A percentile compares a stretch with the other conserved stretches of the same genome.
Evolutionary conservation across 2,888 invertebrate genomes (phyloP).

Genomic region (Parasteatoda lunata): DNA sequence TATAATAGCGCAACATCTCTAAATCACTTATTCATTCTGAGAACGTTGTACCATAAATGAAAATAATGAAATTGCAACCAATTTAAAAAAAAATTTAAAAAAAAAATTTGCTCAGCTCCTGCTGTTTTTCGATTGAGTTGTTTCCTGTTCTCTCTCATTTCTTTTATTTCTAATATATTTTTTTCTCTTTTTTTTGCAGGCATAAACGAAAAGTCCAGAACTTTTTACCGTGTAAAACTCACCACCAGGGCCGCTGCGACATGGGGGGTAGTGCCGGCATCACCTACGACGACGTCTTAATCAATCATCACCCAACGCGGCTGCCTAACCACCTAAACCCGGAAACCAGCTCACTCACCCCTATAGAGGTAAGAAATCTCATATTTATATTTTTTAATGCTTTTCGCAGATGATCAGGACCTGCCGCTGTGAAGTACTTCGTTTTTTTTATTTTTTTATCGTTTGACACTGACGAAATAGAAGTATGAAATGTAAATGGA

Average conservation of each 20-base stretch:
- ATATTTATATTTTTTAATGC: not conserved
- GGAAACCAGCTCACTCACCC: constrained; percentile 69
- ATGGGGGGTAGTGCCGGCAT: constrained; percentile 69
- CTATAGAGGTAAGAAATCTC: constrained; percentile 69
- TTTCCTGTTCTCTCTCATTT: constrained; percentile 15
- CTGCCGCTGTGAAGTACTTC: not conserved
- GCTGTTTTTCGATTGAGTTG: constrained; percentile 39
- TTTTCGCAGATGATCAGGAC: not conserved
- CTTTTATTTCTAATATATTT: not conserved
- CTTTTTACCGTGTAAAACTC: constrained; percentile 71
- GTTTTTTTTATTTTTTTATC: not conserved
- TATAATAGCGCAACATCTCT: too few relatives aligned
- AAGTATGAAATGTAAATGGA: not conserved
- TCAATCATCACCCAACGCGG: constrained; percentile 70
- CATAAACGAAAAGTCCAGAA: constrained; percentile 71
- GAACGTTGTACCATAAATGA: not conserved
- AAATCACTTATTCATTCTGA: too few relatives aligned
- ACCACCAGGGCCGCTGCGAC: constrained; percentile 69
- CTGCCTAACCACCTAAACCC: constrained; percentile 69
- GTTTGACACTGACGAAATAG: not conserved
- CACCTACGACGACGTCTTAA: constrained; percentile 70
- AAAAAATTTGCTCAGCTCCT: not conserved
- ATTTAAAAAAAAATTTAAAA: not conserved
- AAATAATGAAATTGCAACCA: not conserved
- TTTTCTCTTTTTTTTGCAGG: constrained; percentile 55